phyloP scores from a whole-genome alignment of 2,888 invertebrate genomes.

The Holacanthella duospinosa region DNA sequence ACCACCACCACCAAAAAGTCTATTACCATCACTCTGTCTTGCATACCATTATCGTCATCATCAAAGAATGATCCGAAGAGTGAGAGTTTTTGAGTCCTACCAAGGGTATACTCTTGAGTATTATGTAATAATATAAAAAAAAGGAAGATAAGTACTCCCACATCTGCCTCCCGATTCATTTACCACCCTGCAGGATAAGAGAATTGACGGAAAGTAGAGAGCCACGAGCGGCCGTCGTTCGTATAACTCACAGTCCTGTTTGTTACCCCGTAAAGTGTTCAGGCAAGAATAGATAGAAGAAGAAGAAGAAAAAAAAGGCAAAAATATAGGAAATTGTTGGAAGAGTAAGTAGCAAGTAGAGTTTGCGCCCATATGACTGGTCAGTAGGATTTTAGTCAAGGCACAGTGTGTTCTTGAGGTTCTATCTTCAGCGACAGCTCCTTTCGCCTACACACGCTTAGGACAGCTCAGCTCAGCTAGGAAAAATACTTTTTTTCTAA shows the following conservation, averaged over 20 bases:
- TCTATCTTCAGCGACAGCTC: neutral
- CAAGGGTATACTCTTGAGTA: neutral
- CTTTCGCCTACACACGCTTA: neutral
- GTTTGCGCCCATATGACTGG: slow-evolving; percentile 26
- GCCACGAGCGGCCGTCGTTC: neutral
- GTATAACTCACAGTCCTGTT: neutral
- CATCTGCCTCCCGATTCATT: slow-evolving; percentile 29
- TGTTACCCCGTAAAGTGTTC: slow-evolving; percentile 1
- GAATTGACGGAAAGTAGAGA: slow-evolving; percentile 9
- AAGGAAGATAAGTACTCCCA: slow-evolving; percentile 19
- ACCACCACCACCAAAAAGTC: neutral
- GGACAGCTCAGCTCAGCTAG: neutral
- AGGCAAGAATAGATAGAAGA: neutral
- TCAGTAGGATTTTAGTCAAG: slow-evolving; percentile 29
- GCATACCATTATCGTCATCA: slow-evolving; percentile 15
- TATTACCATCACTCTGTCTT: slow-evolving; percentile 1
- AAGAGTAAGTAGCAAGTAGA: slow-evolving; percentile 11
- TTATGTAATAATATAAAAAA: slow-evolving; percentile 13
- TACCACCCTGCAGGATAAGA: slow-evolving; percentile 16
- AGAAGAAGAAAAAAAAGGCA: neutral
- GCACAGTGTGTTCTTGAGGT: slow-evolving; percentile 16
- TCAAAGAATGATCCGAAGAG: neutral
- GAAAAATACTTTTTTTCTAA: neutral
- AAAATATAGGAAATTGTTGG: neutral
- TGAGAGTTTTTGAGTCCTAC: neutral